A percentile compares a stretch with the other conserved stretches of the same genome.
phyloP scores from a whole-genome alignment of 2,797 vertebrate genomes.

The Anguilla marmorata region DNA sequence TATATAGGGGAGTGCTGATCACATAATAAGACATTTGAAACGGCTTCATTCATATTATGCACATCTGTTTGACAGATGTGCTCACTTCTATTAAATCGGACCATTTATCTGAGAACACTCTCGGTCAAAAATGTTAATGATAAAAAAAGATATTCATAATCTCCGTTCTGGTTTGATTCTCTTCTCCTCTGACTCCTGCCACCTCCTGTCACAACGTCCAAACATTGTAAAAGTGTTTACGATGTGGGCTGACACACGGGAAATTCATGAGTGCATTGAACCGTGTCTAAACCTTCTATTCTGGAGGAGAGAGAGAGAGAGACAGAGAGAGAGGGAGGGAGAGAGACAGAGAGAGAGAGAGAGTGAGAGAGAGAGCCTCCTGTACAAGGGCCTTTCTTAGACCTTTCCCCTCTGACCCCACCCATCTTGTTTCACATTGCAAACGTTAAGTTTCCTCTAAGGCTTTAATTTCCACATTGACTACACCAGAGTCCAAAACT shows the following conservation, averaged over 20 bases:
- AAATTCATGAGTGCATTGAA: constrained; percentile 63
- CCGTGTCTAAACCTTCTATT: constrained; percentile 21
- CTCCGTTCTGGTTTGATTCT: constrained; percentile 14
- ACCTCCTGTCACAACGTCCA: constrained; percentile 67
- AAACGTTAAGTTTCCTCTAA: constrained; percentile 22
- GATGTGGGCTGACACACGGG: constrained; percentile 65
- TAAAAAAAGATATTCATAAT: background rate
- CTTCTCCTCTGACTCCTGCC: constrained; percentile 14
- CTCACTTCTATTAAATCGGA: background rate
- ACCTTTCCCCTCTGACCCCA: background rate
- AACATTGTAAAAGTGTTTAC: constrained; percentile 75
- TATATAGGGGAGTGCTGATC: constrained; percentile 31
- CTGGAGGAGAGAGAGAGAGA: background rate
- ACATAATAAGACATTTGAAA: constrained; percentile 21
- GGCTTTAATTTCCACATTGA: background rate
- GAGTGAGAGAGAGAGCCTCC: background rate
- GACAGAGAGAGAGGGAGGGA: no score
- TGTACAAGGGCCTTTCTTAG: background rate
- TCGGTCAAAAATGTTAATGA: constrained; percentile 12
- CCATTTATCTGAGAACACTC: background rate
- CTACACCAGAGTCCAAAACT: background rate
- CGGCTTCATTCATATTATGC: constrained; percentile 14
- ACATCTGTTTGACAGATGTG: background rate
- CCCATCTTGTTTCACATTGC: background rate
- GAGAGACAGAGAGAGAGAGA: background rate